phyloP scores from a whole-genome alignment of 2,797 vertebrate species.

The Mus caroli region DNA sequence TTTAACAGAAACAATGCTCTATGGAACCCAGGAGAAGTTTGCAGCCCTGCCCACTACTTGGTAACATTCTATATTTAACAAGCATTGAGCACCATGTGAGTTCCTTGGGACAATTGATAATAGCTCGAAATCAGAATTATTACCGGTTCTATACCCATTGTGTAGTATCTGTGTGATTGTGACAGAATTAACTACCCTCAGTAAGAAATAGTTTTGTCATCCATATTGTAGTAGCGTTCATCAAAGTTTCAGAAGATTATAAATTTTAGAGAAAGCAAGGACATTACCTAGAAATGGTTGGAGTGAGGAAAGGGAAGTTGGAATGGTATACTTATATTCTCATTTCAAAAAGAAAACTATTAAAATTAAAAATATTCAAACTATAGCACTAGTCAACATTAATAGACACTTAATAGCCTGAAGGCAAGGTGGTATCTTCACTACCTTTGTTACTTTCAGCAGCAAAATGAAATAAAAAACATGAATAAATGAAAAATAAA shows the following conservation, averaged over 20 bases:
- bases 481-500: background rate
- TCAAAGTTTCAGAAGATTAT: background rate
- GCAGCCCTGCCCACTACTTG: background rate
- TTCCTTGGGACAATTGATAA: background rate
- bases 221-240: background rate
- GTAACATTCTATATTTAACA: background rate
- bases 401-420: background rate
- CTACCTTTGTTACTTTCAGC: background rate
- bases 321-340: background rate
- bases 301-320: background rate
- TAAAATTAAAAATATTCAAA: background rate
- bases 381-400: background rate
- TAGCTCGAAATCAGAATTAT: background rate
- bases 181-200: background rate
- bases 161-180: too few species aligned
- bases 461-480: background rate
- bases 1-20: background rate
- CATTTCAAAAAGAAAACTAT: background rate
- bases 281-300: background rate
- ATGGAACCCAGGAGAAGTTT: background rate
- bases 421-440: background rate
- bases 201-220: background rate
- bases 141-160: background rate
- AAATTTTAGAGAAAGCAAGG: background rate
- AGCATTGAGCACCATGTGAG: background rate